These are phyloP conservation scores for Phaetusa simplex DNA, from an alignment of 2,113 vertebrate genomes.

Conservation along the genomic window DNA sequence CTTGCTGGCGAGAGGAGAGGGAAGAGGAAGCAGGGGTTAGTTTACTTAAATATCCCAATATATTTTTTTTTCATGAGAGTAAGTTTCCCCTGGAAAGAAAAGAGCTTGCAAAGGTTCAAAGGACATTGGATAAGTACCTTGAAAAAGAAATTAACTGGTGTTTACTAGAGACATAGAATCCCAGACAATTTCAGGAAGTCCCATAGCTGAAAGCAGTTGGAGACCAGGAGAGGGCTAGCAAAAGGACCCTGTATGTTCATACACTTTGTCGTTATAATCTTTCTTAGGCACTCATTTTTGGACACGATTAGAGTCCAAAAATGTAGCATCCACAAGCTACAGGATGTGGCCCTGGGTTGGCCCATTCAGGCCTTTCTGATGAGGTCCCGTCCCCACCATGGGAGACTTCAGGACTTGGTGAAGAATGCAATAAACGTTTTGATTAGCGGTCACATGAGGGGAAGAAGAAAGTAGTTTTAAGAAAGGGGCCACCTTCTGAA, in stretches of 20 bases:
- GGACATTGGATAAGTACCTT: background rate
- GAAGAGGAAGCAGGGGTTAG: background rate
- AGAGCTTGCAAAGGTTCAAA: background rate
- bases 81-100: background rate
- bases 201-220: background rate
- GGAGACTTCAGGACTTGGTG: background rate
- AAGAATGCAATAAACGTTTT: background rate
- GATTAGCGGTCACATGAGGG: background rate
- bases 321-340: background rate
- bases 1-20: background rate
- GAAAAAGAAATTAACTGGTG: background rate
- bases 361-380: background rate
- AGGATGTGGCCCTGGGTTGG: background rate
- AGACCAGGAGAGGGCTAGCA: background rate
- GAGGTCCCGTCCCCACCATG: background rate
- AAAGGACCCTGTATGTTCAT: background rate
- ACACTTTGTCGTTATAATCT: background rate
- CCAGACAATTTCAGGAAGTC: background rate
- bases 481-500: background rate
- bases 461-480: background rate
- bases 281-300: background rate
- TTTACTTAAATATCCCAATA: background rate
- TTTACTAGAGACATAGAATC: background rate
- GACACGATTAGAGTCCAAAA: background rate
- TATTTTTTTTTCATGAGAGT: background rate